phyloP scores from a whole-genome alignment of 2,888 invertebrate genomes.

The Aphidoletes aphidimyza region DNA sequence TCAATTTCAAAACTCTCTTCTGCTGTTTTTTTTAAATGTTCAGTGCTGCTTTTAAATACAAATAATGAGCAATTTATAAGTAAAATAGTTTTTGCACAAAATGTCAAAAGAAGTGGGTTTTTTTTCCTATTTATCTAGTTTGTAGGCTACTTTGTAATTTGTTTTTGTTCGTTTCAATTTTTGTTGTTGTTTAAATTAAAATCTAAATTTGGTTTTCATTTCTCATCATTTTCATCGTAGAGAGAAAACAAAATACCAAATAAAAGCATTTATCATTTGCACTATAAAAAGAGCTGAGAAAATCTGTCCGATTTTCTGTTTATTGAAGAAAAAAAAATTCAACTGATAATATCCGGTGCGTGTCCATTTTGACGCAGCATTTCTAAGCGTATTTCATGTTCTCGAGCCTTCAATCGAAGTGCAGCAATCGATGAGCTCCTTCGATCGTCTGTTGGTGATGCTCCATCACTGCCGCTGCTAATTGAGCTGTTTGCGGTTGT shows the following conservation, averaged over 20 bases:
- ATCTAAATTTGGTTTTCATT: slow-evolving; percentile 33
- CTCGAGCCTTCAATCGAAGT: slow-evolving; percentile 85
- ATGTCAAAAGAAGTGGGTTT: no score
- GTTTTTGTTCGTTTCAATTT: no score
- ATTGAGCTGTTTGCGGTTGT: slow-evolving; percentile 43
- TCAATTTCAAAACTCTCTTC: no score
- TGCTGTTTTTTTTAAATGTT: neutral
- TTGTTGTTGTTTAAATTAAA: no score
- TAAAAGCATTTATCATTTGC: slow-evolving; percentile 37
- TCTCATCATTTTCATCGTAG: neutral
- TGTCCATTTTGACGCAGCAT: slow-evolving; percentile 75
- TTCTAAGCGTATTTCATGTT: slow-evolving; percentile 87
- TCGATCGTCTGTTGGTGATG: slow-evolving; percentile 80
- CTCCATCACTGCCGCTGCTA: slow-evolving; percentile 16
- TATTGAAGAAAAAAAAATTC: neutral
- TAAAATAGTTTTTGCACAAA: neutral
- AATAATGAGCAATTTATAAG: neutral
- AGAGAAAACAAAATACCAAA: neutral
- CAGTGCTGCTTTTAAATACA: neutral
- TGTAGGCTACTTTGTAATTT: slow-evolving; percentile 16
- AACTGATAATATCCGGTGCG: slow-evolving; percentile 50
- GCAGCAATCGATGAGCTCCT: slow-evolving; percentile 89
- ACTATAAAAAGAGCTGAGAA: neutral
- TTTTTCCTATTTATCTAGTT: no score
- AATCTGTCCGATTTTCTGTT: neutral